Base-by-base conservation (phyloP, 2,113 vertebrate species). In the Pogonocichla stellata region DNA sequence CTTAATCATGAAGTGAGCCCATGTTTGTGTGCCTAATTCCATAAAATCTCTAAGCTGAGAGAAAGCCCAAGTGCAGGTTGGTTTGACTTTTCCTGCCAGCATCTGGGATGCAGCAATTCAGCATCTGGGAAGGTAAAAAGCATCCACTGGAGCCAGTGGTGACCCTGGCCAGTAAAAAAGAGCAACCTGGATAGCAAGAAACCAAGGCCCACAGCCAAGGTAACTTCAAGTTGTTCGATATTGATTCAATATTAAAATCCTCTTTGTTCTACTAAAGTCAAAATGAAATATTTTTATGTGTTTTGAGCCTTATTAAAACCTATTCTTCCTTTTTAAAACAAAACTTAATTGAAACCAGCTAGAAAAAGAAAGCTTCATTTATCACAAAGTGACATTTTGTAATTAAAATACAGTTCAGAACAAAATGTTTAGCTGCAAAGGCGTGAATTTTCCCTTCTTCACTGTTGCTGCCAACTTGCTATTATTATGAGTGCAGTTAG, bases 371-470 rank as follows among this genome's bases (percentile, higher is more conserved):
- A 61, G 80, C 70, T 93, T 66, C 86, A 88, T 92, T 94, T 92
- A 93, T 90, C 85, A 79, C 13, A 2, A 92, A 91, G 84, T 75
- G 89, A 95, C 86, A 50, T 75, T 92, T 34, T 72, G 57, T 95
- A 93, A 96, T 95, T 93, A 89, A 92, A 95, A 92, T 62, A 92
- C 89, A 67, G 84, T 75, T 91, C 86, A 79, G 93, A 91, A 91
- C 57, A 91, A 88, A 94, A 90, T 70, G 72, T 78, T 97, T 88
- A 88, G 80, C 73, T 87, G 83, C 54, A 89, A 81, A 92, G 75
- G 77, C 17, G 8, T 88, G 77, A 89, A 78, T 91, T 91, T 65
- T 85, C 60, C 53, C 36, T 82, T 81, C 34, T 64, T 85, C 77
- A 53, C 43, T 29, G 8, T 11, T 40, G 48, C 61, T 91, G 80